Conservation (phyloP, 1,140 invertebrate species). For the Sweltsa coloradensis region DNA sequence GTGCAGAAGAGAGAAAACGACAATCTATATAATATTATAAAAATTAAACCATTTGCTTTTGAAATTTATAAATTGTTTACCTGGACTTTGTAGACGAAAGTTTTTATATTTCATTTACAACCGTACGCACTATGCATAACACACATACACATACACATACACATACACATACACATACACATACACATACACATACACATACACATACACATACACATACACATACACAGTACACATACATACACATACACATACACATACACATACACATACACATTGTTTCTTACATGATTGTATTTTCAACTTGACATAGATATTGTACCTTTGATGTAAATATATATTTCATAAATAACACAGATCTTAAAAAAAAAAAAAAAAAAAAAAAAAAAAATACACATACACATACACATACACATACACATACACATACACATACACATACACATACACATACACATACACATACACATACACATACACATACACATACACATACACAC, state of each 20-base stretch:
- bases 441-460: background rate
- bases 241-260: background rate
- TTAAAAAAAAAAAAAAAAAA: too few relatives aligned
- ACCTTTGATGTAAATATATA: too few relatives aligned
- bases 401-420: background rate
- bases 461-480: background rate
- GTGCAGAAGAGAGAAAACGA: too few relatives aligned
- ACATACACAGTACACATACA: background rate
- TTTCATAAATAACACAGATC: too few relatives aligned
- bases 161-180: background rate
- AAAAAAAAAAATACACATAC: background rate
- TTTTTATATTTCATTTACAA: too few relatives aligned
- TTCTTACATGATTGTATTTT: too few relatives aligned
- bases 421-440: background rate
- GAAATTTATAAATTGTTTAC: too few relatives aligned
- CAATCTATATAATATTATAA: too few relatives aligned
- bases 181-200: background rate
- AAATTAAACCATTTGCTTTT: too few relatives aligned
- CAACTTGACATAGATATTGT: too few relatives aligned
- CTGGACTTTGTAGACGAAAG: too few relatives aligned
- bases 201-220: background rate
- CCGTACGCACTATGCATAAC: background rate
- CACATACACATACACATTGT: background rate
- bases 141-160: conserved; percentile 1
- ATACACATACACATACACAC: background rate